phyloP scores from a whole-genome alignment of 2,113 vertebrate genomes.

The Callospermophilus lateralis region DNA sequence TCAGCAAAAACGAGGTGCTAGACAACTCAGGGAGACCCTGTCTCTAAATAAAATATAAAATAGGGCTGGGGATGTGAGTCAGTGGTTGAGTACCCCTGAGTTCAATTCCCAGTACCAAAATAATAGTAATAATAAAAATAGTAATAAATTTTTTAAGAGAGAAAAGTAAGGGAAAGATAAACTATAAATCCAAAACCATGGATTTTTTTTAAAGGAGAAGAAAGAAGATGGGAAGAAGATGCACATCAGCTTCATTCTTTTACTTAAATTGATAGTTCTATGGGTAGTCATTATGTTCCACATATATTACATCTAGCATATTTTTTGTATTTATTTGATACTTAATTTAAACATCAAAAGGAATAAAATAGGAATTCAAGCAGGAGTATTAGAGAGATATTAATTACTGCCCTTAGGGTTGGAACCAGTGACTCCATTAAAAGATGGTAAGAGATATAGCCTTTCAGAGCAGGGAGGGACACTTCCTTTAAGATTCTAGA shows the following conservation, averaged over 20 bases:
- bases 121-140: background rate
- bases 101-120: too few species aligned
- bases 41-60: too few species aligned
- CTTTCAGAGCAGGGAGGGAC: background rate
- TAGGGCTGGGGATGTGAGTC: too few species aligned
- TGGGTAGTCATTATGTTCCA: background rate
- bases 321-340: background rate
- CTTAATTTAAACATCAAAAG: conserved; percentile 8
- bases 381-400: background rate
- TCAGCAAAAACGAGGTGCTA: too few species aligned
- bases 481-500: background rate
- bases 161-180: background rate
- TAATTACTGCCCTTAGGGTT: background rate
- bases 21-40: too few species aligned
- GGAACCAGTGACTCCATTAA: background rate
- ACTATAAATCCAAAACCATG: background rate
- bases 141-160: background rate
- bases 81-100: too few species aligned
- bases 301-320: background rate
- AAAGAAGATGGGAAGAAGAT: background rate
- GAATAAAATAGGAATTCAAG: background rate
- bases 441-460: background rate
- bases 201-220: background rate
- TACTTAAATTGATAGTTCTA: background rate
- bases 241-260: background rate